These are phyloP conservation scores for Tubulanus polymorphus DNA, from an alignment of 2,888 invertebrate species.

Conservation along the genomic window DNA sequence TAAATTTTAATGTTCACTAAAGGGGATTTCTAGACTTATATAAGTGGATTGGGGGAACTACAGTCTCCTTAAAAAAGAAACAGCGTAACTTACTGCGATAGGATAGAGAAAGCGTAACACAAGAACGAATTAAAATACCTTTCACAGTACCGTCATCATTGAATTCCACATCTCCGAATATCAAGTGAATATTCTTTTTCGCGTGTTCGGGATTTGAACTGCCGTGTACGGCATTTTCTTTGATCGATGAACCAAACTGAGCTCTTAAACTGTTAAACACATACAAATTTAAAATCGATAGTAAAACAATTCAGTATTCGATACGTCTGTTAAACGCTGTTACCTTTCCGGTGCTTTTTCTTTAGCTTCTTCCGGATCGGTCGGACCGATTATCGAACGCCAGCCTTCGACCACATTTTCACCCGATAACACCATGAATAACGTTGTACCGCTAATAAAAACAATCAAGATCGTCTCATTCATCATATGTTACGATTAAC, in stretches of 20 bases:
- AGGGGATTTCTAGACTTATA: no score
- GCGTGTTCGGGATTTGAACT: conserved; percentile 35
- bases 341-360: conserved; percentile 43
- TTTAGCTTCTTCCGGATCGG: conserved; percentile 45
- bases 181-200: conserved; percentile 27
- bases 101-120: background rate
- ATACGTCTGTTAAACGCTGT: background rate
- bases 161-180: conserved; percentile 47
- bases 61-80: no score
- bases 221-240: conserved; percentile 48
- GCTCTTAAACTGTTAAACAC: conserved; percentile 39
- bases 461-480: no score
- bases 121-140: conserved; percentile 30
- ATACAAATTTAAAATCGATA: background rate
- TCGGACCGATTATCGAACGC: conserved; percentile 41
- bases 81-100: background rate
- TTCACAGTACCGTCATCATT: conserved; percentile 36
- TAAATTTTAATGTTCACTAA: no score
- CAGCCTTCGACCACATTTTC: conserved; percentile 46
- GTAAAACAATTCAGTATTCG: no score
- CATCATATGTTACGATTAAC: background rate
- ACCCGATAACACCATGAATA: conserved; percentile 46
- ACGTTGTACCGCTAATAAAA: conserved; percentile 40
- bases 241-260: conserved; percentile 37
- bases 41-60: no score